Conservation (phyloP, 2,113 vertebrate species). For the Hemibagrus wyckioides region DNA sequence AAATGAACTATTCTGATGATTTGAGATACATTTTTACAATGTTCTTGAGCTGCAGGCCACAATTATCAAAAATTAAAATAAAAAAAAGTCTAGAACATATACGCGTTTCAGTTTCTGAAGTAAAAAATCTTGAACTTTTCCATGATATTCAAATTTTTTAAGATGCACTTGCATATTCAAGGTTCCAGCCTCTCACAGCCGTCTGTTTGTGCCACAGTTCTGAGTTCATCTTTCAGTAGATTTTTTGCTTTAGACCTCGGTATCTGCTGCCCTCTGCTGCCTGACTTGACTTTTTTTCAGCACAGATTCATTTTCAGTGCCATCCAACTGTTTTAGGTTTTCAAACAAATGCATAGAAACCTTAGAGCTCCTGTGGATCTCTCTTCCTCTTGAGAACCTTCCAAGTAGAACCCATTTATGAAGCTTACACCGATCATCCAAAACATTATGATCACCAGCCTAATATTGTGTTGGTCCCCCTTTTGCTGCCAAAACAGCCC, state of each 20-base stretch:
- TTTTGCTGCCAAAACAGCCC: too few relatives aligned
- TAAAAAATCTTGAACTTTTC: too few relatives aligned
- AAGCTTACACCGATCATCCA: too few relatives aligned
- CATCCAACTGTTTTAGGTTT: not conserved
- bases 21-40: too few relatives aligned
- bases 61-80: too few relatives aligned
- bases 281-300: not conserved
- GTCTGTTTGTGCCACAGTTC: not conserved
- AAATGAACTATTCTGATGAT: too few relatives aligned
- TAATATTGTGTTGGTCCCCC: too few relatives aligned
- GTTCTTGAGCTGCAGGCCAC: too few relatives aligned
- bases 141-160: too few relatives aligned
- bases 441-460: too few relatives aligned
- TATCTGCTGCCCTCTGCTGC: constrained; percentile 37
- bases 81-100: too few relatives aligned
- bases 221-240: not conserved
- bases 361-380: not conserved
- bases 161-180: not conserved
- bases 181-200: not conserved
- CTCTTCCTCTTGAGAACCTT: not conserved
- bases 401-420: not conserved
- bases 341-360: not conserved
- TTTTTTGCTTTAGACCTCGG: not conserved
- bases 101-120: too few relatives aligned
- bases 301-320: not conserved